Base-by-base conservation (phyloP, 2,888 invertebrate genomes). In the Geotrupes spiniger region DNA sequence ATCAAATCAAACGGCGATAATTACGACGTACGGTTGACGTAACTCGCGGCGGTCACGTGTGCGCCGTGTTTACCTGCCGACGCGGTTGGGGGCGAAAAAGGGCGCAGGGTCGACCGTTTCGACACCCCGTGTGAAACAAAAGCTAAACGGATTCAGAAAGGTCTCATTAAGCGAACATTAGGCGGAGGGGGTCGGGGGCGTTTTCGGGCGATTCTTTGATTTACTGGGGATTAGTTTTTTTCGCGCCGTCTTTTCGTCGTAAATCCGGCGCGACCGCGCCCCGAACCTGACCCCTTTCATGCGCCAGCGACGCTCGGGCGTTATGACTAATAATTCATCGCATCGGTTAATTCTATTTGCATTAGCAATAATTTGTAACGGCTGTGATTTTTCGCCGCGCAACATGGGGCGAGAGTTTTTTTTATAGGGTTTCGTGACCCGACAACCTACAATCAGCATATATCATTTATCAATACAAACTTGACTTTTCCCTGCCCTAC, bases 161-260 rank as follows among this genome's bases (percentile, higher is more conserved):
- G 14, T 64, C 60, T 70, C 66, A 70, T 71, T 70, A 71, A 66
- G 68, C 63, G 62, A 61, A 60, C 69, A 68, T 69, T 69, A 68
- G 63, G 59, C 57, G 58, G 57, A 52, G 53, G 55, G 21, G 21
- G 21, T 21, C 21, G 21, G 3, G n/a, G n/a, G 3, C 6, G 3
- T 21, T 21, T 21, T 21, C 21, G 21, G 56, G 53, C 56, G 57
- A n/a, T n/a, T n/a, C n/a, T n/a, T 57, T 61, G 58, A 61, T 61
- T 60, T 60, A 60, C 54, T 53, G 58, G 49, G 56, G 52, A 56
- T 56, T 56, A 44, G 49, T 52, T 50, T 42, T 40, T 38, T 40
- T 25, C 28, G 38, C 29, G 11, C 33, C 36, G 5, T 21, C 17
- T 51, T 51, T 46, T 47, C 39, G 49, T 49, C 36, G 44, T 43